Evolutionary conservation across 1,140 invertebrate genomes (phyloP).

Genomic region (Spodoptera litura): DNA sequence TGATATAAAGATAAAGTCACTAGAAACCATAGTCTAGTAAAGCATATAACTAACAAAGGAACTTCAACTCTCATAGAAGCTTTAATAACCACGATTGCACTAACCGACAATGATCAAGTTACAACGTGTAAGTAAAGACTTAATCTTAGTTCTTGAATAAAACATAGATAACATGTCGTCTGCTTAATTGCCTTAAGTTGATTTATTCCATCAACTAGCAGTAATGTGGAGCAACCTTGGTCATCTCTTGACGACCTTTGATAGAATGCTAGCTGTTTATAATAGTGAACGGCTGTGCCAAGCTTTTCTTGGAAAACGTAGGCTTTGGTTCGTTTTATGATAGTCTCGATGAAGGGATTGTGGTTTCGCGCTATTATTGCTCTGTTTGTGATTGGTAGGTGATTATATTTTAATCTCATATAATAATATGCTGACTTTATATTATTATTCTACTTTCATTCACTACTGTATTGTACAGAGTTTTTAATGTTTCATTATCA

Average conservation of each 20-base stretch:
- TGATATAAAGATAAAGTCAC: too few relatives aligned
- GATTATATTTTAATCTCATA: too few relatives aligned
- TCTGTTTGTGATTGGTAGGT: too few relatives aligned
- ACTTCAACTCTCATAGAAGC: background rate
- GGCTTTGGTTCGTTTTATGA: slow-evolving; percentile 3
- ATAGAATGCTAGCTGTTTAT: slow-evolving; percentile 47
- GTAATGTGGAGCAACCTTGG: slow-evolving; percentile 63
- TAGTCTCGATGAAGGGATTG: slow-evolving; percentile 1
- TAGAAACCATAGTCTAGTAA: too few relatives aligned
- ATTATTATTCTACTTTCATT: too few relatives aligned
- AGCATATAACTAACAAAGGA: background rate
- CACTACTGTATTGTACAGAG: too few relatives aligned
- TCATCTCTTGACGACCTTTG: slow-evolving; percentile 67
- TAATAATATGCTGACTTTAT: too few relatives aligned
- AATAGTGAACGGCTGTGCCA: slow-evolving; percentile 53
- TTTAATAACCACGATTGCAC: background rate
- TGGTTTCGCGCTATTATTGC: background rate
- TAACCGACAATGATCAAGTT: background rate
- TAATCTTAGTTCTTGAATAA: slow-evolving; percentile 32
- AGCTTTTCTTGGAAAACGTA: slow-evolving; percentile 39
- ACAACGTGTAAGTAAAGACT: background rate
- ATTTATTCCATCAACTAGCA: slow-evolving; percentile 54
- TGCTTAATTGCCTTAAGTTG: slow-evolving; percentile 25
- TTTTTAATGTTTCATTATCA: too few relatives aligned
- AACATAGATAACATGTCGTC: slow-evolving; percentile 38